A percentile compares a stretch with the other conserved stretches of the same genome.
Evolutionary conservation across 2,797 vertebrate species (phyloP).

Genomic region (Austrolebias charrua): DNA sequence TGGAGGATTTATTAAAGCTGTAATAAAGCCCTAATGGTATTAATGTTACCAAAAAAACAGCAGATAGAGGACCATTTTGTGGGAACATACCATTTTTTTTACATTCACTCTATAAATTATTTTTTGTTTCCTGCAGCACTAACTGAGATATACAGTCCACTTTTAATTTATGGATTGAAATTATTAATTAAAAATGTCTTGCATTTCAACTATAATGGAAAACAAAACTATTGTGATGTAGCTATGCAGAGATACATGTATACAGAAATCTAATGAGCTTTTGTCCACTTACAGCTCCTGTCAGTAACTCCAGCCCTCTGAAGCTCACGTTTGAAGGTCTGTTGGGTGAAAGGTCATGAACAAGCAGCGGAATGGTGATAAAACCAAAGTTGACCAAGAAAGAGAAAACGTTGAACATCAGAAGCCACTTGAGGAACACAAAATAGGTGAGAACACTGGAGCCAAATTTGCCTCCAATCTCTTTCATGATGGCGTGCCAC

Average conservation of each 20-base stretch:
- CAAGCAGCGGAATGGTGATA: constrained; percentile 87
- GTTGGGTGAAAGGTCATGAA: constrained; percentile 57
- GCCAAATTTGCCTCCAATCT: constrained; percentile 90
- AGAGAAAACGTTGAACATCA: constrained; percentile 91
- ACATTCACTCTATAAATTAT: too few relatives aligned
- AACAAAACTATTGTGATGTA: not conserved
- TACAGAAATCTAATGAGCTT: not conserved
- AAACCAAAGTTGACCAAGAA: constrained; percentile 94
- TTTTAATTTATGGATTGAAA: too few relatives aligned
- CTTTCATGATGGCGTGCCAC: constrained; percentile 88
- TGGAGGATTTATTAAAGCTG: not conserved
- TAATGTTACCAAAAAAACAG: too few relatives aligned
- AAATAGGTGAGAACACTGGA: constrained; percentile 94
- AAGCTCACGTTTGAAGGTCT: constrained; percentile 75
- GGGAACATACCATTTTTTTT: too few relatives aligned
- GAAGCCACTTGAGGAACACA: constrained; percentile 90
- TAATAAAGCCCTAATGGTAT: too few relatives aligned
- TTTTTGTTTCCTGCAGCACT: too few relatives aligned
- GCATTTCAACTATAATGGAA: not conserved
- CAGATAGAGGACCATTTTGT: too few relatives aligned
- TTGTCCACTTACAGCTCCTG: constrained; percentile 85
- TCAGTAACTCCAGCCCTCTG: constrained; percentile 89
- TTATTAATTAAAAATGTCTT: too few relatives aligned
- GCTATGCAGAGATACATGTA: not conserved
- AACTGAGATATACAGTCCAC: too few relatives aligned